These are phyloP conservation scores for Sinocyclocheilus anophthalmus DNA, from an alignment of 2,113 vertebrate genomes.

Conservation along the genomic window DNA sequence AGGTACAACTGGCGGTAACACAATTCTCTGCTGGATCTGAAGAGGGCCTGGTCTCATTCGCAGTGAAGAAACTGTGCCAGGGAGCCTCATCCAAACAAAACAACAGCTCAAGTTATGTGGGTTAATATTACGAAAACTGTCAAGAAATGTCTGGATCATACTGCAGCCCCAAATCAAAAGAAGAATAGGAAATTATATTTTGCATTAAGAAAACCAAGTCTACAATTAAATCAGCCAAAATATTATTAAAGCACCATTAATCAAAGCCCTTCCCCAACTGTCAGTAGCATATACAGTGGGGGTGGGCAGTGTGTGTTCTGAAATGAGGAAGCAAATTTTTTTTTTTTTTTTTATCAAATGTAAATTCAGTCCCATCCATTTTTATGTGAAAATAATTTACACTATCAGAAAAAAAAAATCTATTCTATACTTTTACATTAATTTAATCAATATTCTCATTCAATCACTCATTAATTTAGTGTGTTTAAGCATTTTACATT, in stretches of 20 bases:
- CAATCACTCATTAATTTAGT: too few species aligned
- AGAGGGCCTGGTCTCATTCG: conserved; percentile 16
- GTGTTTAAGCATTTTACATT: too few species aligned
- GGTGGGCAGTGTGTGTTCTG: too few species aligned
- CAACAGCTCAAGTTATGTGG: conserved; percentile 63
- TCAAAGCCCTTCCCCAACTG: background rate
- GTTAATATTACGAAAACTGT: conserved; percentile 24
- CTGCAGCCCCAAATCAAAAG: background rate
- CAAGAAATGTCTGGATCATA: conserved; percentile 6
- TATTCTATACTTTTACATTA: too few species aligned
- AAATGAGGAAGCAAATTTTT: too few species aligned
- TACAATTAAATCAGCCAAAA: background rate
- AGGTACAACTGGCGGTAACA: conserved; percentile 52
- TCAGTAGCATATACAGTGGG: background rate
- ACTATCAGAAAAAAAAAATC: too few species aligned
- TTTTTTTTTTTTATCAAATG: too few species aligned
- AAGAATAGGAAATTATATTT: conserved; percentile 1
- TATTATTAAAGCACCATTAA: background rate
- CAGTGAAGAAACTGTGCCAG: background rate
- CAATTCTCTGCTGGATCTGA: conserved; percentile 19
- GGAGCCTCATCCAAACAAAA: conserved; percentile 68
- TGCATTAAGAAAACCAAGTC: background rate
- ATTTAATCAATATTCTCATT: too few species aligned
- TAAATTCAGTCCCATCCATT: too few species aligned
- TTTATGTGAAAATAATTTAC: too few species aligned